phyloP scores from a whole-genome alignment of 2,888 invertebrate genomes.

The Falcaria lacertinaria region DNA sequence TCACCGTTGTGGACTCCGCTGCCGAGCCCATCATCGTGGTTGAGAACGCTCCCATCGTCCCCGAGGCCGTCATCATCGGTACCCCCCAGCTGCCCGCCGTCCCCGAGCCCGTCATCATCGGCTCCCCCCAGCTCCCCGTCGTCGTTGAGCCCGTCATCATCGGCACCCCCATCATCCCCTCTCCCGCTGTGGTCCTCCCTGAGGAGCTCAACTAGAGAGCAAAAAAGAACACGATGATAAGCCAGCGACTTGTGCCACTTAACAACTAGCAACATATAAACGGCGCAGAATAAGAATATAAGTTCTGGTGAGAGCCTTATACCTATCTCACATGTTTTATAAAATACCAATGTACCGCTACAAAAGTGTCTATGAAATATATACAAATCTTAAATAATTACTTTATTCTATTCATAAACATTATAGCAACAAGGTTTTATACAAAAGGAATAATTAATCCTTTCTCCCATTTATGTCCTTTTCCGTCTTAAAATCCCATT shows the following conservation, averaged over 20 bases:
- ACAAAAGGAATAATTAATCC: too few species aligned
- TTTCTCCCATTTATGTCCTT: too few species aligned
- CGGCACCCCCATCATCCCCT: conserved; percentile 1
- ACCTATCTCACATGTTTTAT: background rate
- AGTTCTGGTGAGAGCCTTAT: background rate
- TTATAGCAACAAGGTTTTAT: too few species aligned
- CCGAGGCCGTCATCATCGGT: background rate
- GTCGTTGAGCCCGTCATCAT: conserved; percentile 2
- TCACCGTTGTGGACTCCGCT: conserved; percentile 1
- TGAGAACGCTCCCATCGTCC: background rate
- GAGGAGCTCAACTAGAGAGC: background rate
- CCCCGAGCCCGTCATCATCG: background rate
- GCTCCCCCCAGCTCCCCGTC: background rate
- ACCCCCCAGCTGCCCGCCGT: background rate
- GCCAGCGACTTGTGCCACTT: background rate
- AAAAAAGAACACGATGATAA: background rate
- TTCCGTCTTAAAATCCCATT: too few species aligned
- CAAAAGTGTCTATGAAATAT: background rate
- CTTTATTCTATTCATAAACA: too few species aligned
- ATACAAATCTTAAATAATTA: too few species aligned
- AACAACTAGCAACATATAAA: background rate
- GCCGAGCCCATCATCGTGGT: background rate
- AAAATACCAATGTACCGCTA: background rate
- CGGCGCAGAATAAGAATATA: background rate
- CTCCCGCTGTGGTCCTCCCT: conserved; percentile 2